Evolutionary conservation across 1,140 invertebrate genomes (phyloP), one percentile per base, ranked within the genome.

Genomic region (Papilio aristodemus): DNA sequence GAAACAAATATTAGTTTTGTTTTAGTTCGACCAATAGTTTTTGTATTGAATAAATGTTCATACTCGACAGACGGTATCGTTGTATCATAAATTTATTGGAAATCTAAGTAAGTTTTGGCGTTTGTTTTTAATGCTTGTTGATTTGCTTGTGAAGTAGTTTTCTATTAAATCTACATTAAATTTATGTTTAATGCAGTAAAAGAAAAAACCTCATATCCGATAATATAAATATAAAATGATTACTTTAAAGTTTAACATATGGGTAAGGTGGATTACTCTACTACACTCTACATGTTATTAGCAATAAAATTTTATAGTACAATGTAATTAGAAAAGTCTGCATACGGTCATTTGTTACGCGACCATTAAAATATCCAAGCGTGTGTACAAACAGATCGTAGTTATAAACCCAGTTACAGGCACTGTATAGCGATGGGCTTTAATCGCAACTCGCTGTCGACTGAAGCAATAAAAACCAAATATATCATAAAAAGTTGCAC

Each of bases 401-500:
- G 71, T 68, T 50, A 80, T 85, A 84, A 82, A 84, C 78, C 81
- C 67, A 81, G 71, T 76, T 76, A 72, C 75, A 66, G 76, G 69
- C 73, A 39, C 37, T 70, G 43, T 38, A 39, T 17, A 66, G 71
- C 39, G 59, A 62, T 70, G 41, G 58, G 69, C 79, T 76, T 82
- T 75, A 80, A 76, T 81, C 77, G 69, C 68, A 67, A 71, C 67
- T 71, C 63, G 72, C 73, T 75, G 73, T 67, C 72, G 69, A 76
- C 71, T 62, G 41, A 14, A 63, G 79, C 70, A 81, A 83, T 87
- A 87, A 89, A 86, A 84, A 70, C 59, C 62, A 71, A 83, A 86
- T 86, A 84, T 87, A 86, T 87, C 82, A 88, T 88, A 87, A 84
- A 89, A 89, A 86, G 77, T 87, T 86, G 79, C 81, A 81, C 84